These are phyloP conservation scores for Peromyscus californicus DNA, from an alignment of 2,113 vertebrate species.

Conservation along the genomic window DNA sequence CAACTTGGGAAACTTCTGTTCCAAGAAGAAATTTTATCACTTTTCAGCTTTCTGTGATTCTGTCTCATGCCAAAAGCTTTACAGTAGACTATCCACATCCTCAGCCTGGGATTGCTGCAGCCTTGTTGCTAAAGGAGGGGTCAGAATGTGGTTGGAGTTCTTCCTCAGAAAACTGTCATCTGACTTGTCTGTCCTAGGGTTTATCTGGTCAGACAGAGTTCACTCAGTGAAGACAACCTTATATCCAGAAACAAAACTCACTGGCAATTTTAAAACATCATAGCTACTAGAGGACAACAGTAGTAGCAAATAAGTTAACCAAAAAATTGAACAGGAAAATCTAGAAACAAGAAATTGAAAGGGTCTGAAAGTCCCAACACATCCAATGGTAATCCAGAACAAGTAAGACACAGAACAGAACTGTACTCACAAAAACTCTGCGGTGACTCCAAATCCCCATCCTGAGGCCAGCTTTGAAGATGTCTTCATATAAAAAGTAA, in stretches of 20 bases:
- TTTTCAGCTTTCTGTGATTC: neutral
- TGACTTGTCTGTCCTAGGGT: neutral
- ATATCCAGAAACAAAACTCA: neutral
- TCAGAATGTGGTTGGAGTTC: neutral
- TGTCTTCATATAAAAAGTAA: neutral
- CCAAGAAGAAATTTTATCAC: neutral
- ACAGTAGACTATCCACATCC: too few relatives aligned
- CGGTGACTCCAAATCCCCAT: neutral
- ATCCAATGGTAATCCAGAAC: neutral
- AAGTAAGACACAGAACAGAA: neutral
- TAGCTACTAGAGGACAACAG: neutral
- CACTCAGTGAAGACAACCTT: neutral
- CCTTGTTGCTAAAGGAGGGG: neutral
- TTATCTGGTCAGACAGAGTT: neutral
- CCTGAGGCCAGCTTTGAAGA: neutral
- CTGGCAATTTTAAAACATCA: neutral
- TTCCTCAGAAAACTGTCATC: conserved; percentile 11
- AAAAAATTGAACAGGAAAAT: neutral
- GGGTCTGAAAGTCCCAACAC: neutral
- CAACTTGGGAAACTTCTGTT: neutral
- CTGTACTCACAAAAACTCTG: neutral
- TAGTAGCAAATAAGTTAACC: neutral
- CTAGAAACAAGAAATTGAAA: neutral
- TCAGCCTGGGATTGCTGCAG: neutral
- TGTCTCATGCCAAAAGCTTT: neutral